Evolutionary conservation across 2,113 vertebrate species (phyloP), one percentile per base, ranked within the genome.

Genomic region (Columbina picui): DNA sequence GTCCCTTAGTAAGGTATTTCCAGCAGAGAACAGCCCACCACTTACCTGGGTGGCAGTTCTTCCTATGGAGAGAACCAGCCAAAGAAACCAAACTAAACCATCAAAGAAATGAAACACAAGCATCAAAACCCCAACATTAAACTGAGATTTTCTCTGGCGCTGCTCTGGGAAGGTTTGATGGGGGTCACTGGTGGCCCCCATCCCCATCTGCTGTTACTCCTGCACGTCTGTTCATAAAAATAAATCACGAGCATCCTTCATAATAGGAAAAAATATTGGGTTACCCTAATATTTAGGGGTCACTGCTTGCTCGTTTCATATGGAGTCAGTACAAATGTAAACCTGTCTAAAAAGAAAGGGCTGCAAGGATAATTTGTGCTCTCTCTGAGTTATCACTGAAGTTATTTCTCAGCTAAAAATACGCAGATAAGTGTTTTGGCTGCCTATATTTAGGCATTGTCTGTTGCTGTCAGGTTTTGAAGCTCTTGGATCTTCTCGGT

Each of bases 401-500:
- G 68, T 67, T 65, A 47, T 87, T 97, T 96, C 86, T 78, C n/a
- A 93, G 96, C 95, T 96, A 90, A 95, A 96, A 97, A 96, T 97
- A 93, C 36, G n/a, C 89, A 94, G 92, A 87, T 94, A 79, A 90
- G 68, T 97, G 96, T 97, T 98, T 98, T 94, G 94, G 55, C 97
- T 97, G 90, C 93, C 95, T 97, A 89, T 96, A 78, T 98, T 98
- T 97, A 97, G 96, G 20, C 68, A 74, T 96, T 89, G 91, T 94
- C 97, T 97, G 96, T 55, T 95, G 86, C 93, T 96, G 87, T 93
- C 96, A 20, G 79, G 64, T 96, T 94, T 87, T 96, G 92, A 94
- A 96, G 89, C 69, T 89, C 93, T 94, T 90, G 85, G 88, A 96
- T 96, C 95, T 89, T 89, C 84, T 93, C 50, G 32, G 39, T 64